Base-by-base conservation (phyloP, 1,140 invertebrate genomes). In the Frieseomelitta varia region DNA sequence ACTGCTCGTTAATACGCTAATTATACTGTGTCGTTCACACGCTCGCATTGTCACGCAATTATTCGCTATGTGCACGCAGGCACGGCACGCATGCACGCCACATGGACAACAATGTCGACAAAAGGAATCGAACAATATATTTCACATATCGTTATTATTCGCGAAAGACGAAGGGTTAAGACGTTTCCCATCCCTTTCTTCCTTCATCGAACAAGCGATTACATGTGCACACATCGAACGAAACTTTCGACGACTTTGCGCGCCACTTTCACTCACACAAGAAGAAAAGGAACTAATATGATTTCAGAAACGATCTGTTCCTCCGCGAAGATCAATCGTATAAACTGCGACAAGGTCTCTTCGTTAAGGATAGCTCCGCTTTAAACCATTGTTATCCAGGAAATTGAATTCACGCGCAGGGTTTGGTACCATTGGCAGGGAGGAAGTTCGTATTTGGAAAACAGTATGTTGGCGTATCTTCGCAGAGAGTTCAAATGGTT, bases 1-100 rank as follows among this genome's bases (percentile, higher is more conserved):
- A 78, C 69, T 81, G 83, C 61, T 86, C 65, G 79, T 90, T 89
- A 81, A 88, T 85, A 83, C 77, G 58, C 77, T 91, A 91, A 90
- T 91, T 90, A 87, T 74, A 87, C 68, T 78, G 65, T 63, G 78
- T 58, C 67, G 73, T 81, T 82, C 85, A 55, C 63, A 68, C 78
- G 78, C 71, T 56, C 76, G 51, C 71, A 75, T 63, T 75, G 56
- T 76, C 85, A 67, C 85, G 81, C 55, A 51, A 78, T 76, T 83
- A 34, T 47, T 61, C 76, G 61, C 71, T 73, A 30, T n/a, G 27
- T 30, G 51, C 65, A 55, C 30, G 17, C n/a, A 81, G 61, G 30
- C 74, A 72, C 76, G 30, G 8, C 55, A 39, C n/a, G 61, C 55
- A 65, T 71, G 47, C 56, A 65, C 75, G 47, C 56, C 27, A 51